Percentiles rank a stretch among this genome's conserved stretches.
Conservation (phyloP, 2,888 invertebrate species). For the Ephialtes manifestator region DNA sequence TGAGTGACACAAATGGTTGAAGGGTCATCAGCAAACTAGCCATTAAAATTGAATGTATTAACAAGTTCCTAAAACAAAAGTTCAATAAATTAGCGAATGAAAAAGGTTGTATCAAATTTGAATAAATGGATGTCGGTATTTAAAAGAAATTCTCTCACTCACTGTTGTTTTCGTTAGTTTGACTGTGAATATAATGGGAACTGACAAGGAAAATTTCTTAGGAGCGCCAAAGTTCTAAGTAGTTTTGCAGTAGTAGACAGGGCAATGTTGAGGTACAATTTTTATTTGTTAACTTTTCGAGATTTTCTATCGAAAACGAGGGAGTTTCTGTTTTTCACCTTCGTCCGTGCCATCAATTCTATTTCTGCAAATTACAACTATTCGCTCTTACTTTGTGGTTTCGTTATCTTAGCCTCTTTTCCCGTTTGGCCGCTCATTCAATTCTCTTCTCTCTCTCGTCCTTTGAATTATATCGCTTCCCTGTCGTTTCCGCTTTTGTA, state of each 20-base stretch:
- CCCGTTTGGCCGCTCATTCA: not conserved
- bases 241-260: not conserved
- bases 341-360: slow-evolving; percentile 19
- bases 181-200: not conserved
- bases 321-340: slow-evolving; percentile 15
- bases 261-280: not conserved
- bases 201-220: not conserved
- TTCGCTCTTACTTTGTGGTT: slow-evolving; percentile 46
- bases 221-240: not conserved
- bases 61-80: not conserved
- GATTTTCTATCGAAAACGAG: not conserved
- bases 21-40: not conserved
- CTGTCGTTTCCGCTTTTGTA: not conserved
- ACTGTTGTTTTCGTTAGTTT: not conserved
- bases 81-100: not conserved
- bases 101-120: not conserved
- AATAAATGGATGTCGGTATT: not conserved
- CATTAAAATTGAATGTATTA: not conserved
- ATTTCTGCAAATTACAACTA: slow-evolving; percentile 34
- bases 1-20: not conserved
- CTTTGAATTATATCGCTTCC: slow-evolving; percentile 27
- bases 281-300: slow-evolving; percentile 31
- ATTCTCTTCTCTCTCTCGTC: slow-evolving; percentile 7
- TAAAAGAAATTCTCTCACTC: not conserved
- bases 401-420: slow-evolving; percentile 21